phyloP scores from a whole-genome alignment of 2,113 vertebrate species.

The Cyanistes caeruleus region DNA sequence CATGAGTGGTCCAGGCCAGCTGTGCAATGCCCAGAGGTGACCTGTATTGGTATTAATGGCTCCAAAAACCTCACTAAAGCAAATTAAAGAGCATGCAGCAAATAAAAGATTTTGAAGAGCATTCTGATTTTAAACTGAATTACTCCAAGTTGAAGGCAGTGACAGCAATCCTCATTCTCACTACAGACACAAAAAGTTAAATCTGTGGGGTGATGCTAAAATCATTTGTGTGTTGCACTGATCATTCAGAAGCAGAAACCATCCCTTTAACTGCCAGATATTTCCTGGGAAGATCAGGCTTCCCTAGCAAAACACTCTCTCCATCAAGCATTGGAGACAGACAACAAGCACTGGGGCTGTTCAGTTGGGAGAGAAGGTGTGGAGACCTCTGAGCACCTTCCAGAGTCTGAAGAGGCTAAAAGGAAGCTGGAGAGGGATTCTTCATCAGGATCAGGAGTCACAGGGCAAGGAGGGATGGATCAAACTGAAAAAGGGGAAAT shows the following conservation, averaged over 20 bases:
- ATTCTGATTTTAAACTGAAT: neutral
- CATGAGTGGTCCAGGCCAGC: neutral
- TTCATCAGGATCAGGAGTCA: neutral
- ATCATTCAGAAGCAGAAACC: neutral
- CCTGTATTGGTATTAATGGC: neutral
- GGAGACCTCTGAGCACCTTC: neutral
- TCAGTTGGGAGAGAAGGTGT: neutral
- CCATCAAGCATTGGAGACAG: neutral
- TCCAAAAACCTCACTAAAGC: neutral
- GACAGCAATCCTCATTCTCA: neutral
- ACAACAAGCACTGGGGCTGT: neutral
- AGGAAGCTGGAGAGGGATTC: neutral
- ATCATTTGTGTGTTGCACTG: neutral
- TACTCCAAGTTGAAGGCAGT: neutral
- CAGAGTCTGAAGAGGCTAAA: neutral
- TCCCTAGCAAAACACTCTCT: neutral
- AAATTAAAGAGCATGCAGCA: neutral
- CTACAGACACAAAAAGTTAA: neutral
- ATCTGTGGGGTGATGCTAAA: neutral
- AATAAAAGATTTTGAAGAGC: neutral
- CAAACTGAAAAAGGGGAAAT: neutral
- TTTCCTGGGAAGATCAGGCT: neutral
- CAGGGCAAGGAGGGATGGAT: neutral
- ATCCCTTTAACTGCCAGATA: neutral
- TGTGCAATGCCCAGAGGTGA: neutral